Evolutionary conservation across 1,140 invertebrate species (phyloP).

Genomic region (Sesamia nonagrioides): DNA sequence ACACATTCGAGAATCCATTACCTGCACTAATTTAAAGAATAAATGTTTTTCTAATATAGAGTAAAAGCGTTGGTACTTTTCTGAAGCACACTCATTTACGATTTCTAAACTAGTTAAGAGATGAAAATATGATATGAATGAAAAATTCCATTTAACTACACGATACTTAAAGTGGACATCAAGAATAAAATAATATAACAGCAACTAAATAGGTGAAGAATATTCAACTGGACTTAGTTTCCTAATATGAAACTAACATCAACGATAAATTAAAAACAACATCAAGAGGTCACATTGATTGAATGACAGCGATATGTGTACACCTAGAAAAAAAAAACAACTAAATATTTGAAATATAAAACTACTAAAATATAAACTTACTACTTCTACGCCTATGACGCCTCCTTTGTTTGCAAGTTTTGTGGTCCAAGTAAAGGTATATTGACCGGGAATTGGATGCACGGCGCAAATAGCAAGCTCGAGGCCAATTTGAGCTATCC

Average conservation of each 20-base stretch:
- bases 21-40: not conserved
- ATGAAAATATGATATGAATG: not conserved
- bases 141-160: constrained; percentile 1
- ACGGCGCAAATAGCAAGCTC: constrained; percentile 98
- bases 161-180: not conserved
- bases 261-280: not conserved
- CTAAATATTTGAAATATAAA: constrained; percentile 31
- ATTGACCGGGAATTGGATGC: constrained; percentile 98
- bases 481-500: constrained; percentile 96
- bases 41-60: not conserved
- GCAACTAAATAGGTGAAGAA: not conserved
- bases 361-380: constrained; percentile 76
- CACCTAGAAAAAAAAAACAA: not conserved
- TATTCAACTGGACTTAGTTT: not conserved
- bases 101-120: not conserved
- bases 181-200: not conserved
- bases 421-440: constrained; percentile 98
- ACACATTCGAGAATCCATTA: not conserved
- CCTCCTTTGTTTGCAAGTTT: constrained; percentile 97
- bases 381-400: constrained; percentile 92
- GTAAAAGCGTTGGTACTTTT: not conserved
- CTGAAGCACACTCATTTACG: not conserved
- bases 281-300: not conserved
- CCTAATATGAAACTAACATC: not conserved
- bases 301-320: not conserved